Base-by-base conservation (phyloP, 2,888 invertebrate species). In the Ptychoptera albimana region DNA sequence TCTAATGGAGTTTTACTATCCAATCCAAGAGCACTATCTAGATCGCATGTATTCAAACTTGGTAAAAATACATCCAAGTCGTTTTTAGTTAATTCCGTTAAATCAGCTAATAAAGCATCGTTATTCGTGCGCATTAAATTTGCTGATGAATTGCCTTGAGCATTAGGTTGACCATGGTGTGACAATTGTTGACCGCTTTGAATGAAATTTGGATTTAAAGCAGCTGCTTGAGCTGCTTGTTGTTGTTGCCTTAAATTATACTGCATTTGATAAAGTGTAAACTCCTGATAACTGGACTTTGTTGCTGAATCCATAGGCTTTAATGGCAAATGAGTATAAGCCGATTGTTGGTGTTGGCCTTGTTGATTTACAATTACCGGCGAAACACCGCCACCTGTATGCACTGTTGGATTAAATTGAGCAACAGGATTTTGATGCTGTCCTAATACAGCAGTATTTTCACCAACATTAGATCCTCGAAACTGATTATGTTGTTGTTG, bases 61-160 rank as follows among this genome's bases (percentile, higher is more conserved):
- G 77, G 76, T 57, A 80, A 64, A 52, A 81, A 64, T 53, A 76
- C 76, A 54, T 80, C 80, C 45, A 80, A 67, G 58, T 79, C 80
- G 44, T 60, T 63, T 45, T 61, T 61, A 13, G 63, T 60, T 39
- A 64, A 50, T 37, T 61, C 61, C 48, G 63, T 61, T 43, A 64
- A 51, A 47, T 61, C 63, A 8, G 63, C 59, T 34, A 15, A 34
- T 16, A 42, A 35, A 42, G 15, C 16, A 42, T 42, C 42, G n/a
- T 32, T 32, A 32, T 32, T 32, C 3, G 23, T 23, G 9, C 32
- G 32, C 9, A 32, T 7, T 7, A 32, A 8, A 15, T 15, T 23
- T 34, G 8, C 16, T 9, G 14, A 30, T 6, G 31, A n/a, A 31
- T 14, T 40, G 14, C 31, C 31, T 10, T 30, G 6, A 40, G 30